A percentile compares a stretch with the other conserved stretches of the same genome.
phyloP scores from a whole-genome alignment of 2,888 invertebrate species.

The Erannis defoliaria region DNA sequence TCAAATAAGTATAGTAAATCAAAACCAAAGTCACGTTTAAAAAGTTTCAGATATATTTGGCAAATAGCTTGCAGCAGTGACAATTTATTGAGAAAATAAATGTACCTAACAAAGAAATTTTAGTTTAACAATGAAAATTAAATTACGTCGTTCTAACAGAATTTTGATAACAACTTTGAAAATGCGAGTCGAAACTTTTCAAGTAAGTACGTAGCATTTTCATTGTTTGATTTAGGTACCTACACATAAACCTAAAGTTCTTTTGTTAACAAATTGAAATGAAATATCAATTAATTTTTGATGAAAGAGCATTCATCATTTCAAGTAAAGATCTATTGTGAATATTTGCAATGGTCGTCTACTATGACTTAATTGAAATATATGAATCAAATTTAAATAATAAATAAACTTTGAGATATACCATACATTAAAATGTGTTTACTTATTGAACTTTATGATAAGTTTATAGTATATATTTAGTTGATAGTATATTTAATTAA shows the following conservation, averaged over 20 bases:
- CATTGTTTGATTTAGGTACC: slow-evolving; percentile 1
- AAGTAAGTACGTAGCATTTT: not conserved
- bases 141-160: slow-evolving; percentile 9
- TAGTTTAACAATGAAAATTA: slow-evolving; percentile 14
- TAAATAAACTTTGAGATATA: not conserved
- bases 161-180: slow-evolving; percentile 20
- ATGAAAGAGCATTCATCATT: slow-evolving; percentile 10
- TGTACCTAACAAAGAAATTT: slow-evolving; percentile 8
- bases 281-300: not conserved
- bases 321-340: not conserved
- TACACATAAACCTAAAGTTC: too few relatives aligned
- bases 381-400: not conserved
- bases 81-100: slow-evolving; percentile 21
- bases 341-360: not conserved
- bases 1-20: slow-evolving; percentile 13
- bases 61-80: slow-evolving; percentile 12
- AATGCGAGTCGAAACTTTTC: slow-evolving; percentile 5
- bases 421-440: too few relatives aligned
- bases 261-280: slow-evolving; percentile 2
- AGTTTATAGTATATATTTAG: too few relatives aligned
- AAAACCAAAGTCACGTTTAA: slow-evolving; percentile 12
- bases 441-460: too few relatives aligned
- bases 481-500: too few relatives aligned
- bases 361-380: slow-evolving; percentile 1
- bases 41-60: slow-evolving; percentile 6